These are phyloP conservation scores for Thyatira batis DNA, from an alignment of 2,888 invertebrate genomes.

Conservation along the genomic window DNA sequence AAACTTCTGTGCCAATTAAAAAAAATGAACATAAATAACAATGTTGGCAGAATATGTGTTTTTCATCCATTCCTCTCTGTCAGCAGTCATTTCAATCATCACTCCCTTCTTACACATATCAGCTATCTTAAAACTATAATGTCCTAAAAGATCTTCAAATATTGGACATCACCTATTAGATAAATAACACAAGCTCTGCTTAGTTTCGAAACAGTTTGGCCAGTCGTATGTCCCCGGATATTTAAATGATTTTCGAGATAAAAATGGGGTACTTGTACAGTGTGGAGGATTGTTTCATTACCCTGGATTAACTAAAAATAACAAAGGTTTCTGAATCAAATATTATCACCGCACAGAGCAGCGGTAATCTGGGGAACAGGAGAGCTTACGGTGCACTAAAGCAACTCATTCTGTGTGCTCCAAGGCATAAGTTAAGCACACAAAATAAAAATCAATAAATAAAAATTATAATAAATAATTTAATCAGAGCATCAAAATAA, in stretches of 20 bases:
- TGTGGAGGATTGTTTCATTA: neutral
- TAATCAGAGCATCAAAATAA: neutral
- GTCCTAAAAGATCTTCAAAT: no score
- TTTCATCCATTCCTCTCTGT: no score
- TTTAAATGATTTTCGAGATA: neutral
- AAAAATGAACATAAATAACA: no score
- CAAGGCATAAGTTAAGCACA: conserved; percentile 8
- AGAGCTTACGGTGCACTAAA: conserved; percentile 30
- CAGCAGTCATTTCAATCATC: no score
- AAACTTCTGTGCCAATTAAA: no score
- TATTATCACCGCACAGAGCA: conserved; percentile 42
- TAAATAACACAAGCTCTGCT: no score
- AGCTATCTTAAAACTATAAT: no score
- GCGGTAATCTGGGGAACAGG: conserved; percentile 58
- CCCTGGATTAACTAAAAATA: conserved; percentile 19
- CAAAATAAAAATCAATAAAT: neutral
- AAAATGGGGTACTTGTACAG: neutral
- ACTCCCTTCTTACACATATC: no score
- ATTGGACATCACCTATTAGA: no score
- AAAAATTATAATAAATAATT: neutral
- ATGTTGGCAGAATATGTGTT: no score
- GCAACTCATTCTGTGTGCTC: conserved; percentile 31
- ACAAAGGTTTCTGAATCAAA: conserved; percentile 35
- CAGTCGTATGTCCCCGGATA: no score
- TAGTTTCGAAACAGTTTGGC: no score